Conservation (phyloP, 2,797 vertebrate genomes). For the Melanotaenia pygmaea region DNA sequence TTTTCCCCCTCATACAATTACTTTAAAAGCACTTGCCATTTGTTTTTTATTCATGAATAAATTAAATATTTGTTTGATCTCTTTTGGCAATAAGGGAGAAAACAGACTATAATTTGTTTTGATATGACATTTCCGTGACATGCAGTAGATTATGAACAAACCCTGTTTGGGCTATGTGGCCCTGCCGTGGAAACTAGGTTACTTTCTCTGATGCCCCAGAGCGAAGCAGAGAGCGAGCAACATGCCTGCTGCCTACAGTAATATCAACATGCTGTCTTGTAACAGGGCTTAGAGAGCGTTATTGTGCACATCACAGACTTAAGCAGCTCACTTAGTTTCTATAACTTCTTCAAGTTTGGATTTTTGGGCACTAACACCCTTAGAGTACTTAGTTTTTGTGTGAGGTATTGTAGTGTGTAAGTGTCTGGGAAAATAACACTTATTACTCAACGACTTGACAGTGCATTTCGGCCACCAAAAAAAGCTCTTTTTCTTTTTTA, state of each 20-base stretch:
- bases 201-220: conserved; percentile 69
- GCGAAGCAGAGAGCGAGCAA: conserved; percentile 64
- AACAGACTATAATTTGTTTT: conserved; percentile 35
- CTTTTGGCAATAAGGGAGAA: conserved; percentile 16
- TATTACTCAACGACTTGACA: neutral
- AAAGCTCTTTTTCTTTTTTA: neutral
- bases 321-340: conserved; percentile 2
- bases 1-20: conserved; percentile 29
- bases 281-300: conserved; percentile 30
- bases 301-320: conserved; percentile 25
- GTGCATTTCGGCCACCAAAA: neutral
- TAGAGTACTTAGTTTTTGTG: neutral
- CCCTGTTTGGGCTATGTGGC: conserved; percentile 38
- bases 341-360: neutral
- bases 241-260: conserved; percentile 74
- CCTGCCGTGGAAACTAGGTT: conserved; percentile 74
- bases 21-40: conserved; percentile 33
- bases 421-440: neutral
- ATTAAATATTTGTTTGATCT: conserved; percentile 38
- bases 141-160: conserved; percentile 51
- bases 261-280: conserved; percentile 65
- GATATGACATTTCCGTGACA: conserved; percentile 36
- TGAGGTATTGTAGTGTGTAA: neutral
- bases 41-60: conserved; percentile 29
- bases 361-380: neutral